A percentile compares a stretch with the other conserved stretches of the same genome.
phyloP scores from a whole-genome alignment of 2,888 invertebrate species.

The Chymomyza fuscimana region DNA sequence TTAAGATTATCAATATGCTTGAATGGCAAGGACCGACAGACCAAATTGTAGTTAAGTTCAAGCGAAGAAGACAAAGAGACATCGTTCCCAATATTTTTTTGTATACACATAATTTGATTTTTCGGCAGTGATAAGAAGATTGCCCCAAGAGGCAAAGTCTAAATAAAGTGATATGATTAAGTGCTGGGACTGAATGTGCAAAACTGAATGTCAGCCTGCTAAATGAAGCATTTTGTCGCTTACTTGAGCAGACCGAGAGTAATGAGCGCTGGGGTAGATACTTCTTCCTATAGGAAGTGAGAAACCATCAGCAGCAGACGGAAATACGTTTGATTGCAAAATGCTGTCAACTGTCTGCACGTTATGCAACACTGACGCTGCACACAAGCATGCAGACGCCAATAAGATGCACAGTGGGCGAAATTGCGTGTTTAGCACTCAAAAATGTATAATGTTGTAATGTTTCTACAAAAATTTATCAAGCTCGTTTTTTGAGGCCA shows the following conservation, averaged over 20 bases:
- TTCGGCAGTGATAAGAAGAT: conserved; percentile 30
- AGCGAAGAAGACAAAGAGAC: conserved; percentile 27
- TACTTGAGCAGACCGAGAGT: conserved; percentile 25
- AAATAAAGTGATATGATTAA: conserved; percentile 3
- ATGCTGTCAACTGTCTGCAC: conserved; percentile 25
- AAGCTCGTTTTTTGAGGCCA: no score
- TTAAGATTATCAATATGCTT: conserved; percentile 74
- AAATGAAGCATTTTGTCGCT: conserved; percentile 56
- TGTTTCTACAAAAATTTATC: neutral
- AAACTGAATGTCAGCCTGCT: conserved; percentile 14
- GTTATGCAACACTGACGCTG: conserved; percentile 44
- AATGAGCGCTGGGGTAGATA: neutral
- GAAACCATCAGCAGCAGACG: conserved; percentile 15
- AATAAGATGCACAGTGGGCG: neutral
- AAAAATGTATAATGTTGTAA: no score
- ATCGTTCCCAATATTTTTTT: neutral
- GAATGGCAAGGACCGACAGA: conserved; percentile 40
- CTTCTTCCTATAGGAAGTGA: neutral
- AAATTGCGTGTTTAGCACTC: neutral
- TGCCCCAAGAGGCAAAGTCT: neutral
- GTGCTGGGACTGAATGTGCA: conserved; percentile 20
- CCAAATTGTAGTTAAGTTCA: conserved; percentile 60
- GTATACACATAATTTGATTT: conserved; percentile 1
- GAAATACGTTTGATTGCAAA: conserved; percentile 49
- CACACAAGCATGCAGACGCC: conserved; percentile 28